Conservation (phyloP, 2,888 invertebrate species). For the Sesia bembeciformis region DNA sequence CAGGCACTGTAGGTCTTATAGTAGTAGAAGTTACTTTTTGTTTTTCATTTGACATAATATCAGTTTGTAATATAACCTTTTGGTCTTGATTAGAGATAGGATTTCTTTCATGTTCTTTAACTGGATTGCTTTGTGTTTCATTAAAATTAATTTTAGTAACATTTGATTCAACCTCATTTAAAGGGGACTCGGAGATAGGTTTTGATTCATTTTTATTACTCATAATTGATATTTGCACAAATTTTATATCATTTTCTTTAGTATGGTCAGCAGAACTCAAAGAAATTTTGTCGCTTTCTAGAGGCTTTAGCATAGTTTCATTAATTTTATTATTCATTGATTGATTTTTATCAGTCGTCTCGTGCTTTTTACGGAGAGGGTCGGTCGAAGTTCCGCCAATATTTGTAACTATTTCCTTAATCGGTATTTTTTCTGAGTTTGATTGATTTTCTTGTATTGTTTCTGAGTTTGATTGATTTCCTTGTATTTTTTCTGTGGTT, state of each 20-base stretch:
- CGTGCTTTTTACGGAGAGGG: background rate
- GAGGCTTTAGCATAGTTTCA: background rate
- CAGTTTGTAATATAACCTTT: background rate
- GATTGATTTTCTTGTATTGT: constrained; percentile 15
- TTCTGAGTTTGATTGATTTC: background rate
- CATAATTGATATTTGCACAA: constrained; percentile 20
- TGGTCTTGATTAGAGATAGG: background rate
- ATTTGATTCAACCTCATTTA: background rate
- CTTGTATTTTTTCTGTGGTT: constrained; percentile 20
- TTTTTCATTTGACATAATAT: background rate
- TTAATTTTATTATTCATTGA: background rate
- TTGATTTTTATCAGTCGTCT: background rate
- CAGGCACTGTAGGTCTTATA: background rate
- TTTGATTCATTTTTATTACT: background rate
- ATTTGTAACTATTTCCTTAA: background rate
- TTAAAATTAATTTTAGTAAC: background rate
- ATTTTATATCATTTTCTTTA: constrained; percentile 8
- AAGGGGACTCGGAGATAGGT: background rate
- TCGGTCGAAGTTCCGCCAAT: background rate
- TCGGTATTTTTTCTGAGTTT: constrained; percentile 5
- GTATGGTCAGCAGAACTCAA: too few relatives aligned
- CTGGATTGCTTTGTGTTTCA: background rate
- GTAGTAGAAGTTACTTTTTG: background rate
- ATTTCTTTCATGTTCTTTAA: background rate
- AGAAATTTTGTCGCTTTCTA: background rate